Evolutionary conservation across 53 echinoderm and acorn worm genomes (phyloP).

Genomic region (Apostichopus leukothele): DNA sequence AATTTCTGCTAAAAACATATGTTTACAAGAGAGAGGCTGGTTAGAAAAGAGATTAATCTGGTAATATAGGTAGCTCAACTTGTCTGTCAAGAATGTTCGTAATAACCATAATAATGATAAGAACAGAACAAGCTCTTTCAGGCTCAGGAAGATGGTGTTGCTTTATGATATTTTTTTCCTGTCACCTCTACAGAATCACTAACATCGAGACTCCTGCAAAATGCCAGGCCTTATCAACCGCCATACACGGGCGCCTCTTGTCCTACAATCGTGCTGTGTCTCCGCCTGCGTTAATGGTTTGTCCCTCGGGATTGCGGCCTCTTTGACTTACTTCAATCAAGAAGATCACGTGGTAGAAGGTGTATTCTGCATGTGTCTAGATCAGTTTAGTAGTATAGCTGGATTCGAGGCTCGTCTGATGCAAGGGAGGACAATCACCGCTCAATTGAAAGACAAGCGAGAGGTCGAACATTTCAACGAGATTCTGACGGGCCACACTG

Average conservation of each 20-base stretch:
- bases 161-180: too few relatives aligned
- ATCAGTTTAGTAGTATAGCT: slow-evolving; percentile 83
- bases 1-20: too few relatives aligned
- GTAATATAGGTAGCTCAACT: too few relatives aligned
- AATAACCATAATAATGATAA: too few relatives aligned
- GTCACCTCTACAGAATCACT: not conserved
- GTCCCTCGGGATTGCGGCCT: slow-evolving; percentile 84
- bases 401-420: slow-evolving; percentile 95
- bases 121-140: not conserved
- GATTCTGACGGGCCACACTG: slow-evolving; percentile 75
- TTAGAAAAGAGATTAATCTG: too few relatives aligned
- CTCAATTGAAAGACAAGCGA: slow-evolving; percentile 86
- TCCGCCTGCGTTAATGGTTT: slow-evolving; percentile 93
- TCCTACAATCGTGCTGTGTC: slow-evolving; percentile 79
- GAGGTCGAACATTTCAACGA: slow-evolving; percentile 92
- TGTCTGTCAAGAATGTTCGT: too few relatives aligned
- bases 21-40: too few relatives aligned
- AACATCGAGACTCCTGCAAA: not conserved
- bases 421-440: slow-evolving; percentile 79
- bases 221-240: slow-evolving; percentile 98
- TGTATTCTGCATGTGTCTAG: slow-evolving; percentile 80
- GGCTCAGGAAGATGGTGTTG: not conserved
- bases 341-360: slow-evolving; percentile 99
- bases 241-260: slow-evolving; percentile 82
- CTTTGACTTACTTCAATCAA: slow-evolving; percentile 91